Evolutionary conservation across 2,797 vertebrate genomes (phyloP).

Genomic region (Rhyacichthys aspro): DNA sequence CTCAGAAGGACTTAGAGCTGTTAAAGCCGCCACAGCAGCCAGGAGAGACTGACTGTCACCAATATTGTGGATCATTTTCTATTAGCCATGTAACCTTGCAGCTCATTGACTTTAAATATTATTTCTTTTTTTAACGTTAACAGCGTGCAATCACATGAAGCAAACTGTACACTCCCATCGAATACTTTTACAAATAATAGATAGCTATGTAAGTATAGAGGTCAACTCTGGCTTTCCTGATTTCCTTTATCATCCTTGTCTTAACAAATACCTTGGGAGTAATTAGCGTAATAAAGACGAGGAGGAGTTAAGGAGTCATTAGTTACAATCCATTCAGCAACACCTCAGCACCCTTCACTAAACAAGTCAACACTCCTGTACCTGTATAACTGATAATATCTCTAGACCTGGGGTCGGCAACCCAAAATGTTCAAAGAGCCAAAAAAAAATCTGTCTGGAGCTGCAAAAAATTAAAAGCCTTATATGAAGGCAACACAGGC

Average conservation of each 20-base stretch:
- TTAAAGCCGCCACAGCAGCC: slow-evolving; percentile 64
- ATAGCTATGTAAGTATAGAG: no score
- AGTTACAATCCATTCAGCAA: slow-evolving; percentile 54
- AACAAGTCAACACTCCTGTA: slow-evolving; percentile 49
- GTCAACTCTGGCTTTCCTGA: slow-evolving; percentile 39
- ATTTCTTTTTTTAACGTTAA: background rate
- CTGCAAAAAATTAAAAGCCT: no score
- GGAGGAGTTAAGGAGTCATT: slow-evolving; percentile 50
- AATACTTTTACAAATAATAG: no score
- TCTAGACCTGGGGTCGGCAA: no score
- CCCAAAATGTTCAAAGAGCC: no score
- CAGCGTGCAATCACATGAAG: background rate
- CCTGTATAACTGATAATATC: slow-evolving; percentile 27
- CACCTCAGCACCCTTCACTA: slow-evolving; percentile 56
- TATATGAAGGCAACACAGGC: no score
- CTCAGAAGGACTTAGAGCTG: slow-evolving; percentile 63
- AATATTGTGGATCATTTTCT: slow-evolving; percentile 53
- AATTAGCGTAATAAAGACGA: slow-evolving; percentile 66
- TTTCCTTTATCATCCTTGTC: slow-evolving; percentile 67
- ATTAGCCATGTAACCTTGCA: slow-evolving; percentile 17
- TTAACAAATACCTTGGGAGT: slow-evolving; percentile 69
- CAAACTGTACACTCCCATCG: no score
- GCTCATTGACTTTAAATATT: background rate
- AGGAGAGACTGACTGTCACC: slow-evolving; percentile 54
- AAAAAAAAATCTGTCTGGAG: no score